Conservation (phyloP, 2,113 vertebrate species). For the Cyprinodon variegatus region DNA sequence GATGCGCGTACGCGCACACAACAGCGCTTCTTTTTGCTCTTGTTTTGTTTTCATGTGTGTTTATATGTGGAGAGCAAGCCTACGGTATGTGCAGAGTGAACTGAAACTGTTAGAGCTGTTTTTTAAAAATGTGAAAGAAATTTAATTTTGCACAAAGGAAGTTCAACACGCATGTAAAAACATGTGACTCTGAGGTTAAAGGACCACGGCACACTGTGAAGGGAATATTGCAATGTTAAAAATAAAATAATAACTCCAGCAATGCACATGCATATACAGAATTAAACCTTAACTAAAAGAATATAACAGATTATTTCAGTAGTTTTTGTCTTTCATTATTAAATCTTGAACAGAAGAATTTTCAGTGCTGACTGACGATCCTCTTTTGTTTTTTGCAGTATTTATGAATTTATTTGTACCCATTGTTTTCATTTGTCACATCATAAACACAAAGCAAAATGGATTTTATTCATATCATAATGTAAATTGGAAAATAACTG, state of each 20-base stretch:
- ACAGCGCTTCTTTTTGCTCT: constrained; percentile 32
- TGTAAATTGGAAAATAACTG: not conserved
- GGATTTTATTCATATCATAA: not conserved
- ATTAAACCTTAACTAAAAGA: not conserved
- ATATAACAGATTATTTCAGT: not conserved
- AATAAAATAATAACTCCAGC: too few species aligned
- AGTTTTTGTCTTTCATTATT: not conserved
- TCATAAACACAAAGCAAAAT: not conserved
- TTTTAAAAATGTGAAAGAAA: not conserved
- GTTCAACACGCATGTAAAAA: not conserved
- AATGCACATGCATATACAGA: not conserved
- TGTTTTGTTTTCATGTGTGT: constrained; percentile 35
- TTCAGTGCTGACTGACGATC: not conserved
- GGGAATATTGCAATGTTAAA: not conserved
- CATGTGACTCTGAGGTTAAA: not conserved
- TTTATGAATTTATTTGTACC: not conserved
- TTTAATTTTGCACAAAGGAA: not conserved
- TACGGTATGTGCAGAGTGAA: constrained; percentile 25
- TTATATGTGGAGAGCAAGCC: constrained; percentile 42
- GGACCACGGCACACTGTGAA: not conserved
- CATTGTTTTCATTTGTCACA: too few species aligned
- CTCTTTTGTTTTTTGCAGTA: not conserved
- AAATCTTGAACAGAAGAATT: not conserved
- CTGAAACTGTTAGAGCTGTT: not conserved
- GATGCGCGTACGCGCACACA: not conserved